These are phyloP conservation scores for Phrynosoma blainvillii DNA, from an alignment of 2,113 vertebrate genomes.

Conservation along the genomic window DNA sequence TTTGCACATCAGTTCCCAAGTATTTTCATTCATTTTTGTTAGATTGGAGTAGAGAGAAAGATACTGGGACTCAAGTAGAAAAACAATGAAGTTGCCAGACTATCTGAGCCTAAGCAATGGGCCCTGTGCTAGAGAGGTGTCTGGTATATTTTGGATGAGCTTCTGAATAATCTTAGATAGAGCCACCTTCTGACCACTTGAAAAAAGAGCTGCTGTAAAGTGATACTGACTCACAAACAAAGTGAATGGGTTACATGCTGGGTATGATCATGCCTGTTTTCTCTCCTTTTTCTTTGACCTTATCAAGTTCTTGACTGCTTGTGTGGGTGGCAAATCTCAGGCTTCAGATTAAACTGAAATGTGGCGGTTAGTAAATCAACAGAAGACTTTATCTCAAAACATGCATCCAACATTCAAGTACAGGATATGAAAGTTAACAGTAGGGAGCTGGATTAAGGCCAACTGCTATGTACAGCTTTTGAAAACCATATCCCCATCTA, in stretches of 20 bases:
- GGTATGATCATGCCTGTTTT: neutral
- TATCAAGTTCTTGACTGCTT: constrained; percentile 27
- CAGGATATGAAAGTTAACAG: constrained; percentile 49
- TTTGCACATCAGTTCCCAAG: neutral
- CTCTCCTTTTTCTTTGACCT: constrained; percentile 27
- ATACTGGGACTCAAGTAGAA: neutral
- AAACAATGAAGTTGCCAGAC: constrained; percentile 20
- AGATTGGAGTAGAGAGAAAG: neutral
- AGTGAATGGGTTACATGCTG: constrained; percentile 15
- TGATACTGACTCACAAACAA: neutral
- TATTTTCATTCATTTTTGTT: constrained; percentile 19
- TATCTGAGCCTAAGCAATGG: constrained; percentile 40
- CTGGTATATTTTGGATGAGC: constrained; percentile 35
- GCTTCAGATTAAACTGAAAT: constrained; percentile 33
- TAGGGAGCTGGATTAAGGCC: constrained; percentile 46
- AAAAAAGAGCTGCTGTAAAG: neutral
- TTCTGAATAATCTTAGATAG: constrained; percentile 45
- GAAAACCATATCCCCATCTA: constrained; percentile 34
- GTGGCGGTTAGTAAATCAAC: constrained; percentile 11
- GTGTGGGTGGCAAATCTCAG: constrained; percentile 13
- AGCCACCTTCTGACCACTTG: neutral
- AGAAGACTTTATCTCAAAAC: constrained; percentile 50
- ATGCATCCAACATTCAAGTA: constrained; percentile 34
- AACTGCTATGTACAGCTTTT: constrained; percentile 19
- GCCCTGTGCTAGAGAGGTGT: constrained; percentile 28